Evolutionary conservation across 2,113 vertebrate species (phyloP), one percentile per base, ranked within the genome.

Genomic region (Chaetorhynchus papuensis): DNA sequence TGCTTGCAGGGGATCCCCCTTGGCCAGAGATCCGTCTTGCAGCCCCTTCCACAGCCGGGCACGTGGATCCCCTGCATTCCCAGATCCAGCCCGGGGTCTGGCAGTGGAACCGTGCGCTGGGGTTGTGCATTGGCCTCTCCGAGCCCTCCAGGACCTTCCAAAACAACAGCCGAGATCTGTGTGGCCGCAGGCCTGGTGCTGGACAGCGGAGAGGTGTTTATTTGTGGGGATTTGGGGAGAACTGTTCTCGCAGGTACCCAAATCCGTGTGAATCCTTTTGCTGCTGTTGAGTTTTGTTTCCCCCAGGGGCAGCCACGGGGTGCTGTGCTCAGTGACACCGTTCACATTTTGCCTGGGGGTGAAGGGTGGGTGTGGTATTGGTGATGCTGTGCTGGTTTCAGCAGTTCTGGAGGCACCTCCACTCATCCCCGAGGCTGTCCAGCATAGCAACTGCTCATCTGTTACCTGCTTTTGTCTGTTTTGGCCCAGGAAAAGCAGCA

Each of bases 21-120:
- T 6, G 35, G 23, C 49, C 11, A 0, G 21, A 6, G 15, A 3
- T 8, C 28, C 0, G 2, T 3, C 18, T 1, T n/a, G n/a, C 13
- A 3, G 52, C 44, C 15, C 10, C 12, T 65, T 56, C 26, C 57
- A 1, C 20, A 1, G 6, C 15, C 4, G 1, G 57, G 7, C 21
- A 1, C 6, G 6, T 2, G 28, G 16, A 2, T 65, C 20, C 5
- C 15, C 33, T 14, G 64, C 47, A 2, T 2, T 27, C 11, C 13
- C 65, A 11, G 4, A 4, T 8, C 53, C 64, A 33, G 1, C 54
- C 50, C 3, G 11, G 49, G 13, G 2, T 5, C 77, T 13, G 66
- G 21, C 21, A 5, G 5, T 1, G 56, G 4, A 13, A 10, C 4
- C 16, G 0, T 0, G 12, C 23, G 0, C 50, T 6, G 68, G 21